Evolutionary conservation across 2,888 invertebrate species (phyloP).

Genomic region (Hypomecis punctinalis): DNA sequence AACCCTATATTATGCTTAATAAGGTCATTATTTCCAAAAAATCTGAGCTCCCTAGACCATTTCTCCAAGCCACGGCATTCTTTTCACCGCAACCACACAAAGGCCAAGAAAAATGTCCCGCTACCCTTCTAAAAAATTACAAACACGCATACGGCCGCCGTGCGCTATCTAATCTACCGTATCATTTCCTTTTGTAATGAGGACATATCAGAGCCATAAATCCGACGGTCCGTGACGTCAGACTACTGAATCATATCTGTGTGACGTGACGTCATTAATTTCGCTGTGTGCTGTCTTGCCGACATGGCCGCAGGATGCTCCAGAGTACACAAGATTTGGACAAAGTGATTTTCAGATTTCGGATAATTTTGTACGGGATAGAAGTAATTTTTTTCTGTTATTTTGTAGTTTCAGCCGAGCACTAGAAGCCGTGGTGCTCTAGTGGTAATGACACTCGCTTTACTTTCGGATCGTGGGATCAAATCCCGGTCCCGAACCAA

Average conservation of each 20-base stretch:
- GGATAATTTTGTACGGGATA: too few species aligned
- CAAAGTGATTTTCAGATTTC: not conserved
- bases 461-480: too few species aligned
- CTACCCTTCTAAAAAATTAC: conserved; percentile 35
- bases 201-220: conserved; percentile 57
- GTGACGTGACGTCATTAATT: conserved; percentile 69
- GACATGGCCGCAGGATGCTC: conserved; percentile 36
- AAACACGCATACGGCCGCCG: conserved; percentile 27
- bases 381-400: not conserved
- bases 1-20: not conserved
- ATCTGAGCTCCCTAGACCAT: not conserved
- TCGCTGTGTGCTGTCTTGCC: conserved; percentile 51
- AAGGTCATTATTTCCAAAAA: not conserved
- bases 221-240: conserved; percentile 51
- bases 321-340: conserved; percentile 17
- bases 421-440: too few species aligned
- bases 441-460: too few species aligned
- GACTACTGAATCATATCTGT: conserved; percentile 61
- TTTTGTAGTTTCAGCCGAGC: too few species aligned
- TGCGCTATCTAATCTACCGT: conserved; percentile 43
- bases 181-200: conserved; percentile 55
- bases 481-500: too few species aligned
- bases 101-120: conserved; percentile 30
- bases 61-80: conserved; percentile 1
- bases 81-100: conserved; percentile 27